Evolutionary conservation across 2,113 vertebrate species (phyloP), one percentile per base, ranked within the genome.

Genomic region (Lucifuga dentata): DNA sequence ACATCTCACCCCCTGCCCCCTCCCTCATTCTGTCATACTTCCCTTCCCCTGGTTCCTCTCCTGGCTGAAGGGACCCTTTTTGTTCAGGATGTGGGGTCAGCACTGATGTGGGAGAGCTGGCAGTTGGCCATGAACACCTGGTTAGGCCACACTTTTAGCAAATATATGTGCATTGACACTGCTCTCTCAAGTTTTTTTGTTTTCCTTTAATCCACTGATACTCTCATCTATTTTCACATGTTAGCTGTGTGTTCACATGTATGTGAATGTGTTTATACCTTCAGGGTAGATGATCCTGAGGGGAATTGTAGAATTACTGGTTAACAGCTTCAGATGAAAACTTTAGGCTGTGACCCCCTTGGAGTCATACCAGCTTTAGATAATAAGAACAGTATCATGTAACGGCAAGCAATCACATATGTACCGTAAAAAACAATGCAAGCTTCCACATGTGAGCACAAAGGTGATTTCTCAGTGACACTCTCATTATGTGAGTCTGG

Each of bases 381-480:
- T 9, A 10, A 13, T 5, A 45, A 17, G 2, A 46, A 17, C 17
- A 23, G 13, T 15, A 11, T 39, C 39, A 19, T 39, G 19, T 32
- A 38, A 55, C 8, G 6, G 46, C 33, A 46, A 29, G 40, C 33
- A 48, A 17, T 43, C 20, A 17, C 21, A 59, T 8, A 8, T 26
- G 46, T 39, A 5, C 16, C 24, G 36, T 19, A 65, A 29, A n/a
- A 72, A 13, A 56, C 20, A 33, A 59, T 15, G 17, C 26, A 68
- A 65, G 56, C 52, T 9, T 76, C 8, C 44, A 65, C 70, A 66
- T 53, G 38, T 41, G 44, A 17, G 12, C 38, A 26, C 32, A 52
- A 26, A 43, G 44, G 52, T 20, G 16, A 17, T 55, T 24, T 35
- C 3, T 21, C 2, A 15, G 5, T 38, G 19, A 19, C 23, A 44